Conservation (phyloP, 2,113 vertebrate species). For the Craseonycteris thonglongyai region DNA sequence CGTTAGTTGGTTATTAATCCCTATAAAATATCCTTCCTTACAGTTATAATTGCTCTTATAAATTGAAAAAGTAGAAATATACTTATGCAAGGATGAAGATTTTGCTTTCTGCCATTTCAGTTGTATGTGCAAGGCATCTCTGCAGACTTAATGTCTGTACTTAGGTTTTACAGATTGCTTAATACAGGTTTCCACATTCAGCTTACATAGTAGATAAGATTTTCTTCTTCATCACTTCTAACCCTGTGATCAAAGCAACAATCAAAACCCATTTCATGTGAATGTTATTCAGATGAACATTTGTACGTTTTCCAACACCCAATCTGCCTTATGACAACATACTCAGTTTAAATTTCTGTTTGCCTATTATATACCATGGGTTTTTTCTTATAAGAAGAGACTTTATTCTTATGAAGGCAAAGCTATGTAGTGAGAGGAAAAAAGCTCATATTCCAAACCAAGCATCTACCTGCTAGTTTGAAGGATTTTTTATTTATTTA, state of each 20-base stretch:
- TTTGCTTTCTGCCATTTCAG: constrained; percentile 48
- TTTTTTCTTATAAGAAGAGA: not conserved
- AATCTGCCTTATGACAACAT: not conserved
- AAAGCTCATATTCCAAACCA: not conserved
- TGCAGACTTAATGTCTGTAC: constrained; percentile 21
- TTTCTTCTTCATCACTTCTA: constrained; percentile 26
- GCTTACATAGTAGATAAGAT: not conserved
- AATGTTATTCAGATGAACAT: constrained; percentile 33
- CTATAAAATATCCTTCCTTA: constrained; percentile 26
- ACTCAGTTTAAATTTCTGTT: not conserved
- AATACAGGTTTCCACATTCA: constrained; percentile 20
- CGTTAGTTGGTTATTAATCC: constrained; percentile 40
- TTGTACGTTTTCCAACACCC: not conserved
- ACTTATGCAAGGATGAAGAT: constrained; percentile 43
- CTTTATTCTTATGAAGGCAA: not conserved
- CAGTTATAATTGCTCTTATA: constrained; percentile 37
- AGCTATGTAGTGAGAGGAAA: not conserved
- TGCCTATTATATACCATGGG: not conserved
- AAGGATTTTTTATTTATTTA: not conserved
- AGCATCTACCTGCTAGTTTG: not conserved
- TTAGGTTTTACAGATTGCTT: constrained; percentile 23
- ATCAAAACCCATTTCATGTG: constrained; percentile 30
- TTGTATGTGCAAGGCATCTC: constrained; percentile 13
- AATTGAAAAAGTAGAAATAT: constrained; percentile 59
- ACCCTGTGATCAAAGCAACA: constrained; percentile 23